Conservation (phyloP, 2,888 invertebrate genomes). For the Agrotis puta region DNA sequence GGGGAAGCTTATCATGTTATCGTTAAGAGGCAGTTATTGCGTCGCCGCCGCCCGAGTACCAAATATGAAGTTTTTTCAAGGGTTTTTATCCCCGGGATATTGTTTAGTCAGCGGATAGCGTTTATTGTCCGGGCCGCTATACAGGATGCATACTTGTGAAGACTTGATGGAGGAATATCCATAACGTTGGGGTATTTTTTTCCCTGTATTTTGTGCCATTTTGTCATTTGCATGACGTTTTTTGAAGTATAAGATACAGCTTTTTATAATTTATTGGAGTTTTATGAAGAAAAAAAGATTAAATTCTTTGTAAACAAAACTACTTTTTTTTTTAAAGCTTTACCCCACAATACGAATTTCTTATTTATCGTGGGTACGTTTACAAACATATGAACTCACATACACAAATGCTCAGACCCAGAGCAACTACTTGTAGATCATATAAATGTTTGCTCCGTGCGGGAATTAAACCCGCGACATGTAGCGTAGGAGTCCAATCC, state of each 20-base stretch:
- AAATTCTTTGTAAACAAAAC: no score
- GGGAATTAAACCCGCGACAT: no score
- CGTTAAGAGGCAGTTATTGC: constrained; percentile 59
- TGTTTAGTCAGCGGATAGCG: constrained; percentile 73
- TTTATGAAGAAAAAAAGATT: neutral
- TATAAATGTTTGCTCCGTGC: no score
- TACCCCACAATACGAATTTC: no score
- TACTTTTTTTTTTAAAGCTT: no score
- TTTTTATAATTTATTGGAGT: neutral
- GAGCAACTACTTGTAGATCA: no score
- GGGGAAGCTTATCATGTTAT: constrained; percentile 53
- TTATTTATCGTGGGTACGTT: no score
- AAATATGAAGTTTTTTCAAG: constrained; percentile 70
- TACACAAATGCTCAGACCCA: no score
- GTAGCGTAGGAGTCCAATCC: no score
- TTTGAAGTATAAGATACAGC: no score
- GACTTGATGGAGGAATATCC: constrained; percentile 39
- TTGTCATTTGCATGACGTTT: neutral
- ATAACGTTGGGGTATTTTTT: constrained; percentile 16
- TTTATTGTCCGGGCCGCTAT: constrained; percentile 65
- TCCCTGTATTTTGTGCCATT: neutral
- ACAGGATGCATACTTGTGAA: constrained; percentile 53
- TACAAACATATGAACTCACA: no score
- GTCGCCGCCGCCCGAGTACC: constrained; percentile 57
- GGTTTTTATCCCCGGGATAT: constrained; percentile 68